Base-by-base conservation (phyloP, 2,113 vertebrate genomes). In the Phrynosoma platyrhinos region DNA sequence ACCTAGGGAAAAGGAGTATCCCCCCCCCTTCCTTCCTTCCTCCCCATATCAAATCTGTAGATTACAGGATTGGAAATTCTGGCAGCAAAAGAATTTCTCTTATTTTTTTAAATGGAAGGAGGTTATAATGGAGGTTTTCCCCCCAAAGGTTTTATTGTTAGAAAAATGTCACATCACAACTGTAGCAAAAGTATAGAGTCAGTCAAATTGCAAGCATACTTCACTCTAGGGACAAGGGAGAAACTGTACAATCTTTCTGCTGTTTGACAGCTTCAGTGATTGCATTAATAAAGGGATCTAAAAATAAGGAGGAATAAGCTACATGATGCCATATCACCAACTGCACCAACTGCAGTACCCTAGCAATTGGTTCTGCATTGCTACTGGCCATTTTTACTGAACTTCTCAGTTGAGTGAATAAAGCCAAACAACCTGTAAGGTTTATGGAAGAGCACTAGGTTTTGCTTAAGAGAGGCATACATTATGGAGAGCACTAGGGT, bases 241-340 rank as follows among this genome's bases (percentile, higher is more conserved):
- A 0, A 10, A 89, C 47, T 68, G 58, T 8, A 12, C 88, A 71
- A 21, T 21, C 77, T 83, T 32, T 0, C 30, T 0, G 40, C 1
- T 90, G 89, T n/a, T 86, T 94, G 92, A 82, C 76, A 90, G 90
- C 83, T 93, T 9, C 88, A 71, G 47, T 40, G 88, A 89, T 86
- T 79, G 47, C 53, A 75, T n/a, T 82, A 83, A 90, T 0, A 62
- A 88, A 89, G 21, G 77, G 64, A 80, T 8, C 52, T 0, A 0
- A 64, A 53, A 0, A 23, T 82, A 42, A 36, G 79, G 62, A 87
- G 13, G 16, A 75, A 30, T 3, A 79, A 0, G 2, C 0, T 18
- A 80, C 75, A 78, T 76, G 90, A 77, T 9, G 78, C 69, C 80
- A 23, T 1, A 0, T n/a, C 9, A 1, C 6, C 0, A 8, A 47